Percentiles rank a stretch among this genome's conserved stretches.
These are phyloP conservation scores for Cecropterus lyciades DNA, from an alignment of 1,140 invertebrate genomes.

Conservation along the genomic window DNA sequence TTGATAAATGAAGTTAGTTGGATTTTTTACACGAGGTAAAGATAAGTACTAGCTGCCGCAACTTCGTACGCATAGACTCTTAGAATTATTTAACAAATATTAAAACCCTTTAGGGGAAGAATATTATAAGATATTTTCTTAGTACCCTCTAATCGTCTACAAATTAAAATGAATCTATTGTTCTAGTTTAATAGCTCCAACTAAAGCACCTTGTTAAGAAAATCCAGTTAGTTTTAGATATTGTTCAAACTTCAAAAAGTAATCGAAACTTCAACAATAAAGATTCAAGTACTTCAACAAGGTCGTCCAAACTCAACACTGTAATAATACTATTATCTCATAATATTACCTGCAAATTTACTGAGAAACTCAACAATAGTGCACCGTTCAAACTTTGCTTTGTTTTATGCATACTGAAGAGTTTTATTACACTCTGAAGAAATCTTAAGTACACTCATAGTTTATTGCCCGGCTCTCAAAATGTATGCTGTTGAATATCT, in stretches of 20 bases:
- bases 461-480: constrained; percentile 23
- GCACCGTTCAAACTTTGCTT: constrained; percentile 35
- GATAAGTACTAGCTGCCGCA: too few relatives aligned
- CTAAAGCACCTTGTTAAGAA: constrained; percentile 1
- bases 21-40: too few relatives aligned
- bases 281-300: constrained; percentile 3
- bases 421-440: constrained; percentile 36
- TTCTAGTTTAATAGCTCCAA: too few relatives aligned
- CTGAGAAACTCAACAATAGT: constrained; percentile 32
- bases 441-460: constrained; percentile 32
- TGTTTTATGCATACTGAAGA: constrained; percentile 37
- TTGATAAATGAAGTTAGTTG: too few relatives aligned
- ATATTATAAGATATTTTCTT: too few relatives aligned
- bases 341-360: constrained; percentile 37
- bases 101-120: too few relatives aligned
- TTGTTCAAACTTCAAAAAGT: constrained; percentile 9
- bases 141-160: too few relatives aligned
- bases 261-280: constrained; percentile 11
- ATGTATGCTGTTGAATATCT: constrained; percentile 13
- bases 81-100: too few relatives aligned
- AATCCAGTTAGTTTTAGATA: neutral
- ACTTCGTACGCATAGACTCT: too few relatives aligned
- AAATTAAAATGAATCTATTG: too few relatives aligned
- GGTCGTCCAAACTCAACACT: constrained; percentile 10
- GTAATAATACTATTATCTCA: constrained; percentile 14